Percentiles rank a stretch among this genome's conserved stretches.
Conservation (phyloP, 2,113 vertebrate genomes). For the Crocuta crocuta region DNA sequence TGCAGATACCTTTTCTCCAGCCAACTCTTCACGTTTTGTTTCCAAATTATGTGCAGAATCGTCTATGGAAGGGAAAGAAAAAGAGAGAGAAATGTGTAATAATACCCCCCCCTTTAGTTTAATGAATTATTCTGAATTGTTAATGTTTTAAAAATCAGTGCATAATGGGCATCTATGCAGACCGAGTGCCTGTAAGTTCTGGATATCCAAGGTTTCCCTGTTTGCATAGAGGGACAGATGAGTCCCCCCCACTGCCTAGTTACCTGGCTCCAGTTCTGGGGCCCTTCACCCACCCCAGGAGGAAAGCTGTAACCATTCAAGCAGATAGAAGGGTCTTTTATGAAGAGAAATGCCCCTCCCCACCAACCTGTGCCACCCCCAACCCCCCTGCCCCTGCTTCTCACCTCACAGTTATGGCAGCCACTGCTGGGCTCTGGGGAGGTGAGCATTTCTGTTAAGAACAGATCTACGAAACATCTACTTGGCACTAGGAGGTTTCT, state of each 20-base stretch:
- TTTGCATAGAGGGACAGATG: background rate
- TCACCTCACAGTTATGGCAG: background rate
- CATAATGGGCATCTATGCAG: background rate
- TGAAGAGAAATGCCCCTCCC: background rate
- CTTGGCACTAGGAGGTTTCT: background rate
- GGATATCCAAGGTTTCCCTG: background rate
- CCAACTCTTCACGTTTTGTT: background rate
- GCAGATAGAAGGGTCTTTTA: slow-evolving; percentile 8
- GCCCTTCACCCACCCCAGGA: background rate
- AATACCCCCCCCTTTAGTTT: background rate
- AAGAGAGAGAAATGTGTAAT: background rate
- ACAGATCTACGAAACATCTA: background rate
- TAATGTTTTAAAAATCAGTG: slow-evolving; percentile 7
- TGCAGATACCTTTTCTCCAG: background rate
- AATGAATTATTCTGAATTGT: background rate
- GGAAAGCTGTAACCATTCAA: background rate
- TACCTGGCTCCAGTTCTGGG: background rate
- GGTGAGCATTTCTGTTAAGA: background rate
- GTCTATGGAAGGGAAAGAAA: background rate
- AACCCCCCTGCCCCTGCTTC: too few relatives aligned
- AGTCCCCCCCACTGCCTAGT: background rate
- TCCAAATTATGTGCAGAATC: background rate
- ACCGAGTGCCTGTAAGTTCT: background rate
- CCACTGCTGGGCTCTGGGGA: background rate
- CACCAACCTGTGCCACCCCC: background rate